A percentile compares a stretch with the other conserved stretches of the same genome.
These are phyloP conservation scores for Sylvietta virens DNA, from an alignment of 2,113 vertebrate species.

Conservation along the genomic window DNA sequence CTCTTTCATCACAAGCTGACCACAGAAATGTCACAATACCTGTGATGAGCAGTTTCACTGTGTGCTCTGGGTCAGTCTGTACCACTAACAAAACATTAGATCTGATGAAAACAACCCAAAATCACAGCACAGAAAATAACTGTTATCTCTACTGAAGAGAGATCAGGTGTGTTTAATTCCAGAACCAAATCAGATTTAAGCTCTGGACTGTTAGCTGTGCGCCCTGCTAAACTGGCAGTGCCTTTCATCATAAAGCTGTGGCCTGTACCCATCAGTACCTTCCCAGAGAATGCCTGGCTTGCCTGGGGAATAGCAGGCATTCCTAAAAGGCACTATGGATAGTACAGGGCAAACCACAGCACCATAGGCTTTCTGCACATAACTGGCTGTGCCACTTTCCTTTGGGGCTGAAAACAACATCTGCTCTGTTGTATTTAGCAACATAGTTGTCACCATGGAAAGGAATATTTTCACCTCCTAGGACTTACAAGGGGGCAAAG, in stretches of 20 bases:
- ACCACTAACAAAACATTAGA: not conserved
- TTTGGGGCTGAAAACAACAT: not conserved
- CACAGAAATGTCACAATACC: not conserved
- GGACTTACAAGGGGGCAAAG: not conserved
- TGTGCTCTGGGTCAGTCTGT: not conserved
- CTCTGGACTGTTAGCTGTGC: not conserved
- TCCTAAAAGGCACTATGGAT: not conserved
- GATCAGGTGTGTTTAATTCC: not conserved
- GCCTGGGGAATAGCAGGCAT: not conserved
- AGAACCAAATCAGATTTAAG: not conserved
- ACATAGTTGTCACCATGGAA: not conserved
- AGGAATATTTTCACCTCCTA: not conserved
- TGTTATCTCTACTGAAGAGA: not conserved
- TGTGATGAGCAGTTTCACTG: accelerated
- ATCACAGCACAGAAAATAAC: not conserved
- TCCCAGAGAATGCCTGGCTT: not conserved
- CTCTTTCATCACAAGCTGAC: not conserved
- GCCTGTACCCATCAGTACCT: not conserved
- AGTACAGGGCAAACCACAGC: not conserved
- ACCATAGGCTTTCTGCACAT: not conserved
- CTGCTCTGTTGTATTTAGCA: not conserved
- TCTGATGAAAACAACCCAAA: not conserved
- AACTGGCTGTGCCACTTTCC: not conserved
- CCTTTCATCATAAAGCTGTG: not conserved
- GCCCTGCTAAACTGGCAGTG: not conserved